Evolutionary conservation across 2,113 vertebrate species (phyloP).

Genomic region (Phyllostomus discolor): DNA sequence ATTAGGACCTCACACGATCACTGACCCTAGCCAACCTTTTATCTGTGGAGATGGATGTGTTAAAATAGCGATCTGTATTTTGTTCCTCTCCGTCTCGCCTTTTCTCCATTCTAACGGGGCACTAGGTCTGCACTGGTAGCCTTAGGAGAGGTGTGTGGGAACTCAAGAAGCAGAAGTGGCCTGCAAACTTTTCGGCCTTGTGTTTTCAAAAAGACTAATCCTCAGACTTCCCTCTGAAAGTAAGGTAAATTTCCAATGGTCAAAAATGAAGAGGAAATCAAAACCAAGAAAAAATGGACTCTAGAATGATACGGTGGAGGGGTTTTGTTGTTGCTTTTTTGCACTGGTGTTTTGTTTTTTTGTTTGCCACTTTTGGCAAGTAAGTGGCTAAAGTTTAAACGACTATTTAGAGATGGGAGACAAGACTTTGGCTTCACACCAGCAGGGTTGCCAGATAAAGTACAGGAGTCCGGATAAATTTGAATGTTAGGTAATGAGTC

Average conservation of each 20-base stretch:
- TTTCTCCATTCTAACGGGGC: not conserved
- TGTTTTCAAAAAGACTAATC: not conserved
- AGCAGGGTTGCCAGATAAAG: not conserved
- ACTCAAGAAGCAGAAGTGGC: not conserved
- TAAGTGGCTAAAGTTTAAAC: conserved; percentile 10
- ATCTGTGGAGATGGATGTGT: not conserved
- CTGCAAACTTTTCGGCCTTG: not conserved
- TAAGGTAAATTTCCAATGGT: not conserved
- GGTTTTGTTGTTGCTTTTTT: not conserved
- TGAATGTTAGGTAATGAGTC: not conserved
- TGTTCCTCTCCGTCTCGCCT: not conserved
- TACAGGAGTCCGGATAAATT: not conserved
- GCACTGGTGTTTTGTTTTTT: not conserved
- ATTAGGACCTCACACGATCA: not conserved
- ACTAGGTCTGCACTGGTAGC: not conserved
- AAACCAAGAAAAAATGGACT: not conserved
- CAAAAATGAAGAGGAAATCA: not conserved
- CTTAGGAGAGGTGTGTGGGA: not conserved
- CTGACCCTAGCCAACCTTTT: not conserved
- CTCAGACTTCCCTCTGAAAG: conserved; percentile 30
- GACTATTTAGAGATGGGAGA: not conserved
- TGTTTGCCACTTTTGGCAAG: not conserved
- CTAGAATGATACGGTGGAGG: not conserved
- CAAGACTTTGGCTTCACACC: not conserved
- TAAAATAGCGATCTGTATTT: not conserved